These are phyloP conservation scores for Ptiloglossa arizonensis DNA, from an alignment of 1,140 invertebrate species.

Conservation along the genomic window DNA sequence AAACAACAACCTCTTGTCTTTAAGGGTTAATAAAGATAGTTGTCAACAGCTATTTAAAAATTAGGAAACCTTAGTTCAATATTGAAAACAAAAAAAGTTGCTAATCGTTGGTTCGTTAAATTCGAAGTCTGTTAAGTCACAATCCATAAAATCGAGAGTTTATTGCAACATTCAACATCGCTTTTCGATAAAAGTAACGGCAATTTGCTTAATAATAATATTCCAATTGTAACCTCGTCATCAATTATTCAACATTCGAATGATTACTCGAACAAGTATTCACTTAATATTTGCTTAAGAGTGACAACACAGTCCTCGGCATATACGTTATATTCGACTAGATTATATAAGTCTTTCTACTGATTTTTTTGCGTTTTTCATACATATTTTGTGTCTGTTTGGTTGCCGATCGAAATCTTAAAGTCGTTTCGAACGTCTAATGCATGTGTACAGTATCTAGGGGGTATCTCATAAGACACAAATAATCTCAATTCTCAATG, in stretches of 20 bases:
- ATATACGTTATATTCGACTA: slow-evolving; percentile 57
- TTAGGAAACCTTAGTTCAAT: neutral
- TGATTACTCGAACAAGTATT: slow-evolving; percentile 30
- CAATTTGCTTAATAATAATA: slow-evolving; percentile 21
- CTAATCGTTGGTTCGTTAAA: neutral
- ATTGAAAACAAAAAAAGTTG: neutral
- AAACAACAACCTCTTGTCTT: slow-evolving; percentile 16
- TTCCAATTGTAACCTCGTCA: neutral
- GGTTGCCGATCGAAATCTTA: neutral
- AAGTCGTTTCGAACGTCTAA: slow-evolving; percentile 32
- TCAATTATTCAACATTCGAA: slow-evolving; percentile 33
- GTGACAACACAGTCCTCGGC: slow-evolving; percentile 10
- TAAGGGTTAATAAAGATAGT: neutral
- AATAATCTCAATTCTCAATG: slow-evolving; percentile 72
- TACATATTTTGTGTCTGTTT: slow-evolving; percentile 16
- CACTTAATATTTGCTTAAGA: slow-evolving; percentile 27
- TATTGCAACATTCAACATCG: slow-evolving; percentile 24
- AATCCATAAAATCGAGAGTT: slow-evolving; percentile 27
- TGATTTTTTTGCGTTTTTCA: slow-evolving; percentile 26
- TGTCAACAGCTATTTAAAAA: neutral
- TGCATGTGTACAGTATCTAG: slow-evolving; percentile 38
- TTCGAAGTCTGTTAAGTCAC: neutral
- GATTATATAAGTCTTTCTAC: slow-evolving; percentile 57
- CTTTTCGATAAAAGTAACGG: slow-evolving; percentile 22
- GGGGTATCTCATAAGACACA: slow-evolving; percentile 61